Percentiles rank a stretch among this genome's conserved stretches.
Evolutionary conservation across 2,797 vertebrate genomes (phyloP).

Genomic region (Pseudocheirus occidentalis): DNA sequence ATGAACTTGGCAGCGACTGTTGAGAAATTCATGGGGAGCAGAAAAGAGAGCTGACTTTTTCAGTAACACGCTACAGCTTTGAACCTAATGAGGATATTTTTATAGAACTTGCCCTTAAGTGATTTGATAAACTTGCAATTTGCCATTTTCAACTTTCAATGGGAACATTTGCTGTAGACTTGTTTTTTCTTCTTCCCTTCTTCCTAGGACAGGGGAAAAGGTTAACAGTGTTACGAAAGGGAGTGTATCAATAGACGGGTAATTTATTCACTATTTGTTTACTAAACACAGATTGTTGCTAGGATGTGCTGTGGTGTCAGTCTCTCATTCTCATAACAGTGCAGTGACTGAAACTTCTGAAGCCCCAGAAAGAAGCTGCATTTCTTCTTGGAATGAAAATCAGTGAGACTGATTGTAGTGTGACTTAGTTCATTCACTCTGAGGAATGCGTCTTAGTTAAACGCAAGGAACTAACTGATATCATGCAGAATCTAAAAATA

Average conservation of each 20-base stretch:
- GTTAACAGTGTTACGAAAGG: constrained; percentile 51
- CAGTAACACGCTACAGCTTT: background rate
- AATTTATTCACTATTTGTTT: constrained; percentile 55
- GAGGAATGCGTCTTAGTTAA: background rate
- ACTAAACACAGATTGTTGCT: constrained; percentile 75
- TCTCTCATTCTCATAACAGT: background rate
- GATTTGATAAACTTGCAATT: background rate
- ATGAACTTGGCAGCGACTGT: background rate
- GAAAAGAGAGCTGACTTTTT: background rate
- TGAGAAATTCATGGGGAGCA: background rate
- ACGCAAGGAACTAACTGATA: background rate
- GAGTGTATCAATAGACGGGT: constrained; percentile 39
- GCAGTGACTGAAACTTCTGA: constrained; percentile 36
- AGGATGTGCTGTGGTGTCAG: constrained; percentile 51
- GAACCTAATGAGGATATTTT: background rate
- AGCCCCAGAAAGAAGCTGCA: background rate
- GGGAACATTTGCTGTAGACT: background rate
- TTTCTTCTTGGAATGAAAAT: background rate
- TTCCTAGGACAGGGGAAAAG: constrained; percentile 37
- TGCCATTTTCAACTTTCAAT: background rate
- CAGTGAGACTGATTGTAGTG: background rate
- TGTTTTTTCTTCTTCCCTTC: constrained; percentile 6
- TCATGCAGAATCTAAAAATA: background rate
- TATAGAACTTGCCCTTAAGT: background rate
- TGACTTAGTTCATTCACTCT: background rate